A percentile compares a stretch with the other conserved stretches of the same genome.
phyloP scores from a whole-genome alignment of 2,797 vertebrate genomes.

The Columba guinea region DNA sequence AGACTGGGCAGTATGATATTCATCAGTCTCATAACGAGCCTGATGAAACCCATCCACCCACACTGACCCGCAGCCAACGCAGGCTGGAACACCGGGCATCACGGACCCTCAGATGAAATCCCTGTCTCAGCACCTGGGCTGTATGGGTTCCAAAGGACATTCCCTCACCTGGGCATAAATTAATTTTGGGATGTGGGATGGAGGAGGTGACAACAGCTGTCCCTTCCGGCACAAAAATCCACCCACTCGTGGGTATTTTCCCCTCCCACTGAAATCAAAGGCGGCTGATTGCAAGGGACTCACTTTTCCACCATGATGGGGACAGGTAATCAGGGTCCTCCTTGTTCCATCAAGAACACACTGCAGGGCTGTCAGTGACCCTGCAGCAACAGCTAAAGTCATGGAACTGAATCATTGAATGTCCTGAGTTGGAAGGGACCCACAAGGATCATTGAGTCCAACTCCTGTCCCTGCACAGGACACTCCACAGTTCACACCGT shows the following conservation, averaged over 20 bases:
- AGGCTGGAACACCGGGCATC: background rate
- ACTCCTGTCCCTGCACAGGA: no score
- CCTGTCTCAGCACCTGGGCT: background rate
- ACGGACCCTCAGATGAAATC: background rate
- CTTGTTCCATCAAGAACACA: background rate
- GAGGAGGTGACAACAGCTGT: background rate
- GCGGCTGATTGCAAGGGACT: background rate
- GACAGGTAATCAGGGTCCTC: background rate
- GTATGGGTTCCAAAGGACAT: background rate
- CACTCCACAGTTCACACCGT: no score
- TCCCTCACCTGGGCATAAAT: background rate
- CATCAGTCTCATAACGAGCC: background rate
- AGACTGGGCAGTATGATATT: background rate
- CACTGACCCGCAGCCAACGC: background rate
- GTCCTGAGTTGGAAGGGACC: no score
- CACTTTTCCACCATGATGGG: fast-evolving
- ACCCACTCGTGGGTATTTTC: background rate
- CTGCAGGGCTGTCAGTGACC: background rate
- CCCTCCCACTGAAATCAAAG: background rate
- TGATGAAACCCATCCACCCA: background rate
- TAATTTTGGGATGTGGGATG: background rate
- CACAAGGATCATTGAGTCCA: no score
- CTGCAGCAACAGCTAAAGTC: background rate
- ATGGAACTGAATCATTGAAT: no score
- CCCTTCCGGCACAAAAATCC: background rate